Conservation (phyloP, 2,888 invertebrate genomes). For the Strigamia crassipes region DNA sequence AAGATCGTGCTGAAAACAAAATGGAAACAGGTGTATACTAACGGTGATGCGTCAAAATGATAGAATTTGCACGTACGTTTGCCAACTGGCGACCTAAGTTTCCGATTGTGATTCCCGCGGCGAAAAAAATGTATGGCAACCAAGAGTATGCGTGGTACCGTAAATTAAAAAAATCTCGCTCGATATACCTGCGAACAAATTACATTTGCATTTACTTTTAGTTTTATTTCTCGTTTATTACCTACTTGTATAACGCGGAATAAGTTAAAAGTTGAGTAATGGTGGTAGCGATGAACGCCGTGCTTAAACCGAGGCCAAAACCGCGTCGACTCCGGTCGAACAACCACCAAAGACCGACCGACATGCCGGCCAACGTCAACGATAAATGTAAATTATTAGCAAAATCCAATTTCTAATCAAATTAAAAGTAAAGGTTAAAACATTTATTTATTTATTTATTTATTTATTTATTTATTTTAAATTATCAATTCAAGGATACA, state of each 20-base stretch:
- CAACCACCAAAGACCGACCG: slow-evolving; percentile 61
- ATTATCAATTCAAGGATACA: slow-evolving; percentile 55
- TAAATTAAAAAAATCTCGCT: slow-evolving; percentile 60
- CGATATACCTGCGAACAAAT: slow-evolving; percentile 60
- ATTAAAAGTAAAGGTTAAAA: slow-evolving; percentile 46
- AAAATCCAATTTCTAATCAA: slow-evolving; percentile 60
- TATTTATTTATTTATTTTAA: no score
- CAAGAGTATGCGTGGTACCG: slow-evolving; percentile 55
- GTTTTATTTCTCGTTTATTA: slow-evolving; percentile 49
- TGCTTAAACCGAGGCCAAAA: slow-evolving; percentile 60
- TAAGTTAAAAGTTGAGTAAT: slow-evolving; percentile 60
- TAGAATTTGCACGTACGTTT: slow-evolving; percentile 47
- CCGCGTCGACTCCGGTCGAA: slow-evolving; percentile 61
- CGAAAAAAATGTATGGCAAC: slow-evolving; percentile 61
- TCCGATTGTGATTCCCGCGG: slow-evolving; percentile 62
- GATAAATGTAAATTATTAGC: slow-evolving; percentile 60
- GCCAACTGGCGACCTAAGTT: slow-evolving; percentile 61
- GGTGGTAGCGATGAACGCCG: slow-evolving; percentile 59
- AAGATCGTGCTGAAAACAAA: neutral
- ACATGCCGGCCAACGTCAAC: slow-evolving; percentile 60
- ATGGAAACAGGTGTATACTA: no score
- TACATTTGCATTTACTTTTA: neutral
- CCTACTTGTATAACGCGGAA: slow-evolving; percentile 59
- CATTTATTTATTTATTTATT: no score
- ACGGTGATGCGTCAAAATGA: no score